phyloP scores from a whole-genome alignment of 2,797 vertebrate species.

The Pogoniulus pusillus region DNA sequence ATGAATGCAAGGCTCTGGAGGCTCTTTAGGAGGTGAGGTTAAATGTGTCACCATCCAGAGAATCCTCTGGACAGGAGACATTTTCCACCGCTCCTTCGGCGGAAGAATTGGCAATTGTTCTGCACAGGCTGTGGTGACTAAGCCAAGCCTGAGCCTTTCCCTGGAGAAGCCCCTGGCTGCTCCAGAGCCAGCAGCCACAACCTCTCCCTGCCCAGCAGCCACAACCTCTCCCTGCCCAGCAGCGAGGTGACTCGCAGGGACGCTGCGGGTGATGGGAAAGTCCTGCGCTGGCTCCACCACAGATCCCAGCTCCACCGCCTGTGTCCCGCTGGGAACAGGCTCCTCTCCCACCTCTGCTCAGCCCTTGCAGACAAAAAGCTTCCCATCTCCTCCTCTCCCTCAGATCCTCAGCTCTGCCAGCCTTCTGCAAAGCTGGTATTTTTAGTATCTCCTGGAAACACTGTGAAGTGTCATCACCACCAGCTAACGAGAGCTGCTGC shows the following conservation, averaged over 20 bases:
- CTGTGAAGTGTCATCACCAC: constrained; percentile 25
- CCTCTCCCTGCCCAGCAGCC: too few relatives aligned
- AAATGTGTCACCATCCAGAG: neutral
- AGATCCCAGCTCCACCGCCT: neutral
- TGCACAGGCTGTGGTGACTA: neutral
- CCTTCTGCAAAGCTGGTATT: constrained; percentile 33
- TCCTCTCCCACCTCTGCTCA: neutral
- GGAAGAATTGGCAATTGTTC: constrained; percentile 15
- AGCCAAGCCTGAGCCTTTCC: neutral
- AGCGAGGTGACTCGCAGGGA: neutral
- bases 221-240: neutral
- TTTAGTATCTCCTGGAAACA: constrained; percentile 46
- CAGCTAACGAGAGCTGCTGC: neutral
- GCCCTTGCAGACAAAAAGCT: constrained; percentile 1
- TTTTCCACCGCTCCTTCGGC: neutral
- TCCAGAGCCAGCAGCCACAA: neutral
- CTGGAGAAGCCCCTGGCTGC: neutral
- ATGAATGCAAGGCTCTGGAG: neutral
- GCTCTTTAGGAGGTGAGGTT: constrained; percentile 34
- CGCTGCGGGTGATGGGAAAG: neutral
- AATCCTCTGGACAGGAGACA: constrained; percentile 33
- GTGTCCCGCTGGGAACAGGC: rapidly evolving
- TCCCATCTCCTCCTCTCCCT: constrained; percentile 43
- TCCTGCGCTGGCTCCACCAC: rapidly evolving
- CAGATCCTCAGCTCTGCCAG: neutral